These are phyloP conservation scores for Dryoscopus gambensis DNA, from an alignment of 2,113 vertebrate genomes.

Conservation along the genomic window DNA sequence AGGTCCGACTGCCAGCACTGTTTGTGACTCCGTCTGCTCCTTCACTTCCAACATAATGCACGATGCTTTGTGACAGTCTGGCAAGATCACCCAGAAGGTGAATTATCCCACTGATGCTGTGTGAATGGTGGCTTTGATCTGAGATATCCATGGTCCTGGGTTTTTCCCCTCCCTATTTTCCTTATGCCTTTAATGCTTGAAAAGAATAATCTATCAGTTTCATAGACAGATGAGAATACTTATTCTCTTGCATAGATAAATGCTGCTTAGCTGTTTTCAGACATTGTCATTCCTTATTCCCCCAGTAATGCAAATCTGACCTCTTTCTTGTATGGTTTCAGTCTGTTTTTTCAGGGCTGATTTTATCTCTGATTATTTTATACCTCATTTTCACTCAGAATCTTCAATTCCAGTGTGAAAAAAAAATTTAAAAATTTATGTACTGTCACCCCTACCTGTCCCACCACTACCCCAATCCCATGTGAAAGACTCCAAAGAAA, in stretches of 20 bases:
- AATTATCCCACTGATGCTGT: neutral
- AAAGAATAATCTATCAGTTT: neutral
- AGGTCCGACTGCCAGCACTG: neutral
- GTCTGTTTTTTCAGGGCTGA: neutral
- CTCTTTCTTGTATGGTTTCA: neutral
- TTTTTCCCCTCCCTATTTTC: neutral
- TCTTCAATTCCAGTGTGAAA: neutral
- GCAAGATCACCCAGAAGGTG: neutral
- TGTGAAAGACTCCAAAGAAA: neutral
- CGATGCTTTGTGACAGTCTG: neutral
- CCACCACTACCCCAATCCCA: neutral
- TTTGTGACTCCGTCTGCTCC: neutral
- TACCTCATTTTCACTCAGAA: neutral
- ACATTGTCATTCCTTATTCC: neutral
- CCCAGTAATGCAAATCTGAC: neutral
- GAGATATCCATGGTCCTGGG: neutral
- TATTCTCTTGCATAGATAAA: neutral
- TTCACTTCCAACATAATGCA: neutral
- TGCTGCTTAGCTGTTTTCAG: neutral
- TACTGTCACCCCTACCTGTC: accelerated
- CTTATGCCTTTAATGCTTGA: neutral
- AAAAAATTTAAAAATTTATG: neutral
- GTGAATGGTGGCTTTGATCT: neutral
- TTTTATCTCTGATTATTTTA: neutral
- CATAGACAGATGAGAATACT: neutral